Evolutionary conservation across 2,888 invertebrate species (phyloP), one percentile per base, ranked within the genome.

Genomic region (Melitaea athalia): DNA sequence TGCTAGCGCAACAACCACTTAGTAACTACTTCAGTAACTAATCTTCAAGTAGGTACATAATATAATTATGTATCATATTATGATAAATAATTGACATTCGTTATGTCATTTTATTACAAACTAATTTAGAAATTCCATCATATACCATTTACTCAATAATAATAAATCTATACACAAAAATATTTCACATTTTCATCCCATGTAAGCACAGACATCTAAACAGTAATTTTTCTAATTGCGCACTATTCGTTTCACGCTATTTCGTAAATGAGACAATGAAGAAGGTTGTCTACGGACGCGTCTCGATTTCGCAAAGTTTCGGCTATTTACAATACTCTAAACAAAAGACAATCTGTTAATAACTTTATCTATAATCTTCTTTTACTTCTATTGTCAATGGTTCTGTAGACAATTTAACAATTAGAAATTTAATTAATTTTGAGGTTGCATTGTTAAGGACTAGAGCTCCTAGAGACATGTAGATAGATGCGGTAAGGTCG

Each of bases 321-420:
- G 62, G 63, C 67, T 64, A 68, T 71, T 68, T 71, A 71, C 70
- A 68, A 65, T 71, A 71, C 63, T 59, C 43, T 4, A 63, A 69
- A 72, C 73, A 74, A 74, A 74, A 74, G 73, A 69, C 67, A 70
- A 70, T 68, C 70, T 74, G 70, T 70, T 73, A 70, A 70, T 70
- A 68, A 72, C 65, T 64, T 70, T 72, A 72, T 68, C 71, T 72
- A 49, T 60, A 65, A 71, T 71, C 70, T 65, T 49, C 38, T 43
- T 45, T 57, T 15, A 59, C 31, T n/a, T 12, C 12, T 0, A 45
- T 53, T 14, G 4, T 6, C 11, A 17, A n/a, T 59, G 65, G 70
- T 71, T 71, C 70, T 24, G 70, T 65, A 64, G 14, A 43, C 0
- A 43, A 24, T n/a, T 31, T 31, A 24, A 53, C 5, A 11, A 45